Evolutionary conservation across 2,888 invertebrate species (phyloP), one percentile per base, ranked within the genome.

Genomic region (Eudasyphora cyanicolor): DNA sequence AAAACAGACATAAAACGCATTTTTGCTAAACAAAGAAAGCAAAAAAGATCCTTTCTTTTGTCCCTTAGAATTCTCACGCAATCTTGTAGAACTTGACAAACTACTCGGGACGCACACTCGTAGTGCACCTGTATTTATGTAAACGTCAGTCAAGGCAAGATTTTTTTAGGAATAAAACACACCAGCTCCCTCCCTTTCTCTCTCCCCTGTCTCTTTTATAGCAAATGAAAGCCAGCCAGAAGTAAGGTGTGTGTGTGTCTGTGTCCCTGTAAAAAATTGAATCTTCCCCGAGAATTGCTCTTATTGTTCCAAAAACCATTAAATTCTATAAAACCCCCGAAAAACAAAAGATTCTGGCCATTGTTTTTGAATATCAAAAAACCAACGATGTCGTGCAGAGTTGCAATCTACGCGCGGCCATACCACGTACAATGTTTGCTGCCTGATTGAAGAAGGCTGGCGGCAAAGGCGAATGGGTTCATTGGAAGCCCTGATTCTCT

Each of bases 121-220:
- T 76, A 83, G 45, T 80, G 75, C 83, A 83, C 83, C 83, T 83
- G 83, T 83, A 70, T 51, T 77, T 69, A 42, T 42, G 67, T 64
- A 64, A 64, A 54, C 8, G 49, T 49, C 49, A 17, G 45, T 45
- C n/a, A 12, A 10, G 49, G 17, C 49, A 49, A 57, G 14, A 57
- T 21, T 8, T 38, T n/a, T 45, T 4, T 45, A n/a, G n/a, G n/a
- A n/a, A n/a, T n/a, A n/a, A 57, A 27, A 21, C 1, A 27, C 2
- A 12, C 27, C 24, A 57, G 14, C 57, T 27, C 14, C 14, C 27
- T 27, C 27, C 51, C 10, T 10, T 3, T 45, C 14, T 10, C 6
- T 7, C 14, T 10, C n/a, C 3, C 6, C 5, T n/a, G n/a, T n/a
- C n/a, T n/a, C n/a, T n/a, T n/a, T n/a, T n/a, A n/a, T n/a, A n/a